Conservation (phyloP, 2,888 invertebrate genomes). For the Clusia tigrina region DNA sequence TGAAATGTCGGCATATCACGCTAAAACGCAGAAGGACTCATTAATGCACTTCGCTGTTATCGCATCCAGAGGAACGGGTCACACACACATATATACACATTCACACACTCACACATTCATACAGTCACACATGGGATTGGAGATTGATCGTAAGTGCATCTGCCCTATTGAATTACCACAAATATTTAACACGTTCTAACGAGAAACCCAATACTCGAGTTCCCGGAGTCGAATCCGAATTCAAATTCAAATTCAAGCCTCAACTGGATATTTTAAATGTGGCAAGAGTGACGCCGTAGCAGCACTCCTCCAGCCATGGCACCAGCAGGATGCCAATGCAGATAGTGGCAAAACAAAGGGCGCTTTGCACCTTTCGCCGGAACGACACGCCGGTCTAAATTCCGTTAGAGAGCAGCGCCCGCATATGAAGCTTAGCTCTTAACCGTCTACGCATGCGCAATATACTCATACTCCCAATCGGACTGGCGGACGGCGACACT, state of each 20-base stretch:
- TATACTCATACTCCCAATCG: background rate
- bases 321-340: slow-evolving; percentile 4
- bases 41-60: slow-evolving; percentile 32
- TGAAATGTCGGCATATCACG: background rate
- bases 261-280: background rate
- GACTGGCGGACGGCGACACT: background rate
- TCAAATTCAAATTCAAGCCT: no score
- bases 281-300: background rate
- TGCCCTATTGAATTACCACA: slow-evolving; percentile 44
- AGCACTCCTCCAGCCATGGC: background rate
- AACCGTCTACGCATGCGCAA: background rate
- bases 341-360: background rate
- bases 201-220: background rate
- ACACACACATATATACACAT: slow-evolving; percentile 15
- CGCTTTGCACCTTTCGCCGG: background rate
- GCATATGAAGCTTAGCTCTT: background rate
- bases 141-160: slow-evolving; percentile 46
- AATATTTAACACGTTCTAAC: slow-evolving; percentile 32
- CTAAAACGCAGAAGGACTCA: background rate
- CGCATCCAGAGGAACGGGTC: slow-evolving; percentile 40
- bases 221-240: no score
- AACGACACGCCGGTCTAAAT: background rate
- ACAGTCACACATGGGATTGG: no score
- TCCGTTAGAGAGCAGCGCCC: slow-evolving; percentile 2
- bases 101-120: no score